Percentiles rank a stretch among this genome's conserved stretches.
phyloP scores from a whole-genome alignment of 23 tunicate species.

The Ciona savignyi region DNA sequence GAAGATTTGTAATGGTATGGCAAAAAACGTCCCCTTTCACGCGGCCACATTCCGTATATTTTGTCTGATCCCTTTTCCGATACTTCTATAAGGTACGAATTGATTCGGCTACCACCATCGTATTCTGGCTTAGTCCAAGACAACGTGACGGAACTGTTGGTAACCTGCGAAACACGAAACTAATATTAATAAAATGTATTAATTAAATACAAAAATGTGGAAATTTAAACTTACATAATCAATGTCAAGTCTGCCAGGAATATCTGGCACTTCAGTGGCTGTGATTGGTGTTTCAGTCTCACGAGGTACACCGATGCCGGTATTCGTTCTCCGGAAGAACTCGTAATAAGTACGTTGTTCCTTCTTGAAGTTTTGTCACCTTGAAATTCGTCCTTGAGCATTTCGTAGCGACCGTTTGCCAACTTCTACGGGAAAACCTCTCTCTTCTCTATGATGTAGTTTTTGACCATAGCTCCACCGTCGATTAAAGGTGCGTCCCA shows the following conservation, averaged over 20 bases:
- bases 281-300: slow-evolving; percentile 41
- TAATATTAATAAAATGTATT: no score
- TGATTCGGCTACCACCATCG: slow-evolving; percentile 47
- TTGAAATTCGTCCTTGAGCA: slow-evolving; percentile 38
- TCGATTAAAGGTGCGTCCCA: slow-evolving; percentile 65
- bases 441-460: slow-evolving; percentile 44
- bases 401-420: slow-evolving; percentile 50
- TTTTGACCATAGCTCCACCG: slow-evolving; percentile 36
- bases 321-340: slow-evolving; percentile 48
- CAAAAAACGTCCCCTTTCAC: slow-evolving; percentile 4
- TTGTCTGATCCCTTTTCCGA: slow-evolving; percentile 25
- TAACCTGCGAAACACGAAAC: no score
- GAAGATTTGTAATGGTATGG: slow-evolving; percentile 16
- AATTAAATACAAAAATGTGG: no score
- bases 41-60: slow-evolving; percentile 34
- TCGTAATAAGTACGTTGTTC: slow-evolving; percentile 37
- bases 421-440: slow-evolving; percentile 32
- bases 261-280: slow-evolving; percentile 51
- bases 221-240: slow-evolving; percentile 37
- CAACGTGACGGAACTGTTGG: slow-evolving; percentile 22
- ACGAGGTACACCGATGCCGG: slow-evolving; percentile 45
- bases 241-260: slow-evolving; percentile 22
- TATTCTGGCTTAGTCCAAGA: slow-evolving; percentile 47
- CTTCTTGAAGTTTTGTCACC: slow-evolving; percentile 32
- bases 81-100: slow-evolving; percentile 33